phyloP scores from a whole-genome alignment of 2,888 invertebrate genomes.

The Halocaridina rubra region DNA sequence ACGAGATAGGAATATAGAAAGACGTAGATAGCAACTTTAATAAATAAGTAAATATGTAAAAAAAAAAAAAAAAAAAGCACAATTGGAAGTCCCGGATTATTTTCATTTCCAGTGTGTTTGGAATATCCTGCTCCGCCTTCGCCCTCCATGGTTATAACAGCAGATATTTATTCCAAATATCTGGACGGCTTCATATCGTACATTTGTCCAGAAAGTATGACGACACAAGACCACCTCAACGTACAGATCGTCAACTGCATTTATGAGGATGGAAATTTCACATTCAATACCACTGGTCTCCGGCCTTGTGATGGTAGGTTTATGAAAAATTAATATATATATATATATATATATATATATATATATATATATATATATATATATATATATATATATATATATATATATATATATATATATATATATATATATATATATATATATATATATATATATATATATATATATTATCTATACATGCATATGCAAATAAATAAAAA shows the following conservation, averaged over 20 bases:
- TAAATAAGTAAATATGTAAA: too few relatives aligned
- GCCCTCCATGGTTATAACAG: background rate
- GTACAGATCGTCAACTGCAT: background rate
- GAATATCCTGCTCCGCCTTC: background rate
- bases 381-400: background rate
- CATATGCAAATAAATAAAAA: background rate
- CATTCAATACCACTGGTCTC: background rate
- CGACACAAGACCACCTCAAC: background rate
- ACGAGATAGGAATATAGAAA: too few relatives aligned
- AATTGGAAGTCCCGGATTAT: background rate
- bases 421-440: slow-evolving; percentile 2
- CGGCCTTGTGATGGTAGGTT: background rate
- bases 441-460: background rate
- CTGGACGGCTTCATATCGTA: background rate
- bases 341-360: background rate
- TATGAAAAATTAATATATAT: background rate
- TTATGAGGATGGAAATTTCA: background rate
- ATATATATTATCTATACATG: background rate
- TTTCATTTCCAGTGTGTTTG: background rate
- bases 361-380: background rate
- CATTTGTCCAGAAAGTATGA: background rate
- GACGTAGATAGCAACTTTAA: too few relatives aligned
- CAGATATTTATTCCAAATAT: background rate
- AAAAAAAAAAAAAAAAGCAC: background rate
- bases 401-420: background rate